Percentiles rank a stretch among this genome's conserved stretches.
phyloP scores from a whole-genome alignment of 2,888 invertebrate genomes.

The Melipona bicolor region DNA sequence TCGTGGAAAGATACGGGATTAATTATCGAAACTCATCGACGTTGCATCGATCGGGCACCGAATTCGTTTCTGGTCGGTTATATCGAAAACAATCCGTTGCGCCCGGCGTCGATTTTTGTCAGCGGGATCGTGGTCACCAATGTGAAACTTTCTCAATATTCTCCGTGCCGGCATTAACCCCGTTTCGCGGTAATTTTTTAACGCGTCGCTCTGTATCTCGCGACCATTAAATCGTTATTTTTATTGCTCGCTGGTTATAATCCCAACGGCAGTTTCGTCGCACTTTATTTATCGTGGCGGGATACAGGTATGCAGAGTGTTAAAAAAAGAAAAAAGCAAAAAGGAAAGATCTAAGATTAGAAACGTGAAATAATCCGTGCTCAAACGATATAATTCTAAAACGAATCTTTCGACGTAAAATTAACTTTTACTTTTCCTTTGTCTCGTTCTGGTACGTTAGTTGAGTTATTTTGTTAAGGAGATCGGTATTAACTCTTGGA shows the following conservation, averaged over 20 bases:
- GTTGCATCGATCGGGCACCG: background rate
- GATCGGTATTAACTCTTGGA: too few relatives aligned
- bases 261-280: conserved; percentile 30
- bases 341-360: background rate
- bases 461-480: too few relatives aligned
- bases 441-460: too few relatives aligned
- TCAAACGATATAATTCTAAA: too few relatives aligned
- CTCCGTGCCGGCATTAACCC: conserved; percentile 9
- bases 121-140: background rate
- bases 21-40: background rate
- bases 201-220: conserved; percentile 19
- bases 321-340: background rate
- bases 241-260: conserved; percentile 36
- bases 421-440: too few relatives aligned
- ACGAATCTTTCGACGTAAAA: too few relatives aligned
- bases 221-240: conserved; percentile 38
- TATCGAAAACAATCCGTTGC: background rate
- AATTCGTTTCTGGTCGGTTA: background rate
- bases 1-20: background rate
- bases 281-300: conserved; percentile 32
- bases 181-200: conserved; percentile 23
- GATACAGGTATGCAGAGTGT: background rate
- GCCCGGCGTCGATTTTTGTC: conserved; percentile 1
- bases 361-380: too few relatives aligned
- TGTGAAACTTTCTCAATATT: conserved; percentile 22